These are phyloP conservation scores for Kradibia gibbosae DNA, from an alignment of 1,140 invertebrate species.

Conservation along the genomic window DNA sequence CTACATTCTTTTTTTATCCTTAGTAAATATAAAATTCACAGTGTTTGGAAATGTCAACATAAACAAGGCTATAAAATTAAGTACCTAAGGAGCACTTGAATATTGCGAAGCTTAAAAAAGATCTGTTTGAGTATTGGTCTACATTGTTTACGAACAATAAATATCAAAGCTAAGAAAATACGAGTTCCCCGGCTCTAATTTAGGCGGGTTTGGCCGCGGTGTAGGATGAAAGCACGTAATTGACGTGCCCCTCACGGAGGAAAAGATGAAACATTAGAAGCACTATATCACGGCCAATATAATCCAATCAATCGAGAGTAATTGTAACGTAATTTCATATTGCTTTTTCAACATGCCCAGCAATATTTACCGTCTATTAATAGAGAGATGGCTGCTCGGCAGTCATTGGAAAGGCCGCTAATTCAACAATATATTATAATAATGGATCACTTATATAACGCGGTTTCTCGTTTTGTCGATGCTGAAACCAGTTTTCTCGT, in stretches of 20 bases:
- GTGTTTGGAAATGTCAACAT: not conserved
- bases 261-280: not conserved
- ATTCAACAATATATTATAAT: no score
- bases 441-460: no score
- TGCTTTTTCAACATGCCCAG: not conserved
- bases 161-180: constrained; percentile 42
- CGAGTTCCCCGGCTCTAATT: constrained; percentile 39
- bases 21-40: not conserved
- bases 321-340: constrained; percentile 20
- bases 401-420: no score
- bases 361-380: not conserved
- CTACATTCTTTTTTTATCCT: not conserved
- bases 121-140: constrained; percentile 4
- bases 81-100: not conserved
- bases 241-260: not conserved
- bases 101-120: not conserved
- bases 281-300: constrained; percentile 1
- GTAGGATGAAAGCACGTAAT: constrained; percentile 9
- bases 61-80: constrained; percentile 4
- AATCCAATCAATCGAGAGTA: constrained; percentile 19
- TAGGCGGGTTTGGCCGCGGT: not conserved
- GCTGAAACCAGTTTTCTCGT: no score
- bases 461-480: no score
- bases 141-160: constrained; percentile 46
- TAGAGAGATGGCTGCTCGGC: no score